Evolutionary conservation across 2,888 invertebrate species (phyloP).

Genomic region (Podotricha telesiphe): DNA sequence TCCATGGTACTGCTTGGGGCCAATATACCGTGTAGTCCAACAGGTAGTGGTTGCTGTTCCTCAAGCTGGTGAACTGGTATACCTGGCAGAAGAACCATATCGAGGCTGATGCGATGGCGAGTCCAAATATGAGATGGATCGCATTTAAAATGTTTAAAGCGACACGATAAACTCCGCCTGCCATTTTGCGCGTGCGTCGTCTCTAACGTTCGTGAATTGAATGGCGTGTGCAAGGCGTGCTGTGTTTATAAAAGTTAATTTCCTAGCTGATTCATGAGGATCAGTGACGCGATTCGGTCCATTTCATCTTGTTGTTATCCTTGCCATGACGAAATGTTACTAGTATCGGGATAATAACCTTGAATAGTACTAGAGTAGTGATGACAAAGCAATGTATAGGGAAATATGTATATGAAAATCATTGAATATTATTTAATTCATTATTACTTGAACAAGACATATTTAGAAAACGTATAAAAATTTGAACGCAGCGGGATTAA

Average conservation of each 20-base stretch:
- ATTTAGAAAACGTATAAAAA: too few relatives aligned
- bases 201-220: conserved; percentile 53
- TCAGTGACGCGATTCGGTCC: conserved; percentile 37
- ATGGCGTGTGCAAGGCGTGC: conserved; percentile 55
- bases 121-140: conserved; percentile 58
- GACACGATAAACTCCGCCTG: conserved; percentile 48
- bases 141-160: conserved; percentile 61
- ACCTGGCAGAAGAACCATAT: conserved; percentile 73
- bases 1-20: conserved; percentile 77
- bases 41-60: conserved; percentile 71
- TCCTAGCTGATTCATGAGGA: conserved; percentile 48
- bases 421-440: not conserved
- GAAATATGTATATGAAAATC: too few relatives aligned
- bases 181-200: conserved; percentile 50
- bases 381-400: not conserved
- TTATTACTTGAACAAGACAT: not conserved
- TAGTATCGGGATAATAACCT: conserved; percentile 13
- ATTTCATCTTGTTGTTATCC: conserved; percentile 19
- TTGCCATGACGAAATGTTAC: conserved; percentile 14
- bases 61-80: conserved; percentile 59
- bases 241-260: conserved; percentile 54
- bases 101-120: conserved; percentile 60
- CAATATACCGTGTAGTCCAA: conserved; percentile 75
- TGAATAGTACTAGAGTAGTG: conserved; percentile 1
- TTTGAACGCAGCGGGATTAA: too few relatives aligned